Conservation (phyloP, 1,140 invertebrate genomes). For the Rhynchophorus ferrugineus region DNA sequence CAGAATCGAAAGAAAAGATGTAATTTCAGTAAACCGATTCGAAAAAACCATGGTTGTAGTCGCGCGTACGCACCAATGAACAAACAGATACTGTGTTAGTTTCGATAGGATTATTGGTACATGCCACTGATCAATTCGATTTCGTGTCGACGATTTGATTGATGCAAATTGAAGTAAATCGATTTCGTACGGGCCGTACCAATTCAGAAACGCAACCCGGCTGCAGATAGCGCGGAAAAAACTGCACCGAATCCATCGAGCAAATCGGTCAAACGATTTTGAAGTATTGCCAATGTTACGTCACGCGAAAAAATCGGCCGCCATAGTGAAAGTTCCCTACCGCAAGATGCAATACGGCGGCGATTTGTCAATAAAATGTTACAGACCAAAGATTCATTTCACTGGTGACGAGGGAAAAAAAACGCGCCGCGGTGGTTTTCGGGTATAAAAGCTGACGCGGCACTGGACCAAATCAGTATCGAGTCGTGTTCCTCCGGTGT, state of each 20-base stretch:
- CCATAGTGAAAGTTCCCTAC: slow-evolving; percentile 32
- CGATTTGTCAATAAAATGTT: slow-evolving; percentile 31
- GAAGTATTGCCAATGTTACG: slow-evolving; percentile 14
- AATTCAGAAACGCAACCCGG: slow-evolving; percentile 3
- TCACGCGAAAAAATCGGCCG: slow-evolving; percentile 11
- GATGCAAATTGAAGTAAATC: slow-evolving; percentile 1
- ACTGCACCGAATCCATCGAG: slow-evolving; percentile 1
- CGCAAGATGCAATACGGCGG: slow-evolving; percentile 35
- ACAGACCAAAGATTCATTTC: slow-evolving; percentile 32
- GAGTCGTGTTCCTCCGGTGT: slow-evolving; percentile 22
- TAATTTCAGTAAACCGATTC: too few species aligned
- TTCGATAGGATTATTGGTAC: background rate
- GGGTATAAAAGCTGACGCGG: slow-evolving; percentile 32
- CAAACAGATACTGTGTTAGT: background rate
- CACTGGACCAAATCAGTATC: slow-evolving; percentile 30
- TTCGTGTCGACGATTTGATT: background rate
- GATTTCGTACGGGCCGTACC: slow-evolving; percentile 15
- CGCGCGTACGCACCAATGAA: background rate
- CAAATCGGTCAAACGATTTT: slow-evolving; percentile 8
- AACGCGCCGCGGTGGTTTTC: slow-evolving; percentile 22
- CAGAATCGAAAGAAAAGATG: too few species aligned
- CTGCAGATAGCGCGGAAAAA: background rate
- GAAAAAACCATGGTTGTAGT: too few species aligned
- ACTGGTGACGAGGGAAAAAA: slow-evolving; percentile 24
- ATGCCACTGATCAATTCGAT: background rate